A percentile compares a stretch with the other conserved stretches of the same genome.
Evolutionary conservation across 2,113 vertebrate genomes (phyloP).

Genomic region (Struthio camelus): DNA sequence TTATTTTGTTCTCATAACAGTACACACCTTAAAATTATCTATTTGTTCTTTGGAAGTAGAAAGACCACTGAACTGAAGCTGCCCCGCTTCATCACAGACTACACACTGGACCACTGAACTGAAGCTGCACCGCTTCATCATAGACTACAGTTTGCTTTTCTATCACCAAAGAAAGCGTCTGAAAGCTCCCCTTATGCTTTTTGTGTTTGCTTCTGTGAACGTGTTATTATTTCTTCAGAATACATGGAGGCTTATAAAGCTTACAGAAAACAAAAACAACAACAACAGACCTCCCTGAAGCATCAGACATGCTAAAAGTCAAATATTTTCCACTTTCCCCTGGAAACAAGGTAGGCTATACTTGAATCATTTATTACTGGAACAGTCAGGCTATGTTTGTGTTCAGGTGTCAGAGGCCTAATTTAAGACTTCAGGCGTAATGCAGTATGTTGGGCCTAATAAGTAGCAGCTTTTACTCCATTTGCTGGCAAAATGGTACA

Average conservation of each 20-base stretch:
- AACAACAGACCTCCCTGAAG: background rate
- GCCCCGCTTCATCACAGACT: conserved; percentile 1
- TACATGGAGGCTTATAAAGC: background rate
- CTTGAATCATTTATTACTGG: background rate
- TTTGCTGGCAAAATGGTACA: background rate
- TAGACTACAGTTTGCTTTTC: background rate
- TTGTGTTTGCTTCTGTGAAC: background rate
- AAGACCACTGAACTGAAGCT: no score
- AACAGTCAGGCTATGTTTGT: conserved; percentile 25
- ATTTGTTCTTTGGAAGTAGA: background rate
- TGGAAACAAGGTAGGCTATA: conserved; percentile 1
- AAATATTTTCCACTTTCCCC: background rate
- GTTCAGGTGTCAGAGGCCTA: conserved; percentile 15
- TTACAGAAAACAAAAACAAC: conserved; percentile 9
- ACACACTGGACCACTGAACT: no score
- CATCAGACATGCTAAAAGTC: background rate
- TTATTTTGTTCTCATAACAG: background rate
- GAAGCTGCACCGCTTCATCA: conserved; percentile 5
- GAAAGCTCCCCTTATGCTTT: background rate
- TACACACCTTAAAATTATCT: background rate
- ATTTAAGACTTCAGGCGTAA: background rate
- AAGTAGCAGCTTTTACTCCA: background rate
- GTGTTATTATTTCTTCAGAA: background rate
- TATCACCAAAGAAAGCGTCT: background rate
- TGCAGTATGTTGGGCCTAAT: background rate